Conservation (phyloP, 2,888 invertebrate species). For the Margaritifera margaritifera region DNA sequence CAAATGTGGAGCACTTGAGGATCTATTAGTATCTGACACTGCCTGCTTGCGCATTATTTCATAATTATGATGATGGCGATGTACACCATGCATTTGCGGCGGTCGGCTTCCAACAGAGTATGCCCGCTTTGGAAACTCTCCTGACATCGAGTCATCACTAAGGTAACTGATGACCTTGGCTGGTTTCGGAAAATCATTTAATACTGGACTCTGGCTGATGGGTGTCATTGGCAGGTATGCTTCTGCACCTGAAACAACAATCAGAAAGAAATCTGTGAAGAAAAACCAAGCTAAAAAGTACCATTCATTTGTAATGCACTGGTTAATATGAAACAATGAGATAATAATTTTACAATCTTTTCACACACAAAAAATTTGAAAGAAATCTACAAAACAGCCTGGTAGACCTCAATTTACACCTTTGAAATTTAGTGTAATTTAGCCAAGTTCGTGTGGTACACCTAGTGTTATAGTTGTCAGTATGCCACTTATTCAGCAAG, state of each 20-base stretch:
- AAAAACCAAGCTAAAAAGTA: neutral
- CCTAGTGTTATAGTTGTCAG: too few species aligned
- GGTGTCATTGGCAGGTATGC: conserved; percentile 62
- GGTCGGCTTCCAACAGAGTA: conserved; percentile 90
- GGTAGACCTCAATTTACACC: too few species aligned
- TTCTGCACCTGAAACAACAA: conserved; percentile 75
- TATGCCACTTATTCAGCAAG: too few species aligned
- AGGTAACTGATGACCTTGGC: conserved; percentile 84
- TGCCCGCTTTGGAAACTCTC: conserved; percentile 78
- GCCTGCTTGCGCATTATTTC: conserved; percentile 39
- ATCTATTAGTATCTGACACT: conserved; percentile 74
- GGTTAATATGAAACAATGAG: neutral
- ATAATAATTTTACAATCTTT: too few species aligned
- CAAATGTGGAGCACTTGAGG: conserved; percentile 82
- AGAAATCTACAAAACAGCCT: too few species aligned
- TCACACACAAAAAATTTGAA: too few species aligned
- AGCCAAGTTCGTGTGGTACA: too few species aligned
- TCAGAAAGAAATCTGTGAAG: too few species aligned
- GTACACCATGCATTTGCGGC: conserved; percentile 29
- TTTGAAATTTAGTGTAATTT: too few species aligned
- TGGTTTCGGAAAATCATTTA: conserved; percentile 77
- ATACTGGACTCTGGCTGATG: conserved; percentile 42
- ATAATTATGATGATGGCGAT: conserved; percentile 46
- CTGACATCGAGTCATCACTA: conserved; percentile 75
- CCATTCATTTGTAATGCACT: too few species aligned